These are phyloP conservation scores for Hemiprocne comata DNA, from an alignment of 2,113 vertebrate species.

Conservation along the genomic window DNA sequence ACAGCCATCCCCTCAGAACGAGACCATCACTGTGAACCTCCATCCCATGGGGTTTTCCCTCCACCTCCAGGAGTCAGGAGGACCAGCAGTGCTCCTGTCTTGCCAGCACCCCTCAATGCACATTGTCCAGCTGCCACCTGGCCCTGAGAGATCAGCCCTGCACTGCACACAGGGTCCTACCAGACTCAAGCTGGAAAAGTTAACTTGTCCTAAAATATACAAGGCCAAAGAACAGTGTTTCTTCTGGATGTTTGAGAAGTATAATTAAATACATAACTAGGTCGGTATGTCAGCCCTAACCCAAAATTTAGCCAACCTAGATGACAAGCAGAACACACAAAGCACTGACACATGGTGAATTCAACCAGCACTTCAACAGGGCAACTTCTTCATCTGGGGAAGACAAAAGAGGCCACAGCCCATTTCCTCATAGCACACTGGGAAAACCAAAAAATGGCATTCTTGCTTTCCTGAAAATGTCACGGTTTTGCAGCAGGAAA, in stretches of 20 bases:
- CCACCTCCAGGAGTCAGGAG: neutral
- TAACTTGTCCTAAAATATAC: neutral
- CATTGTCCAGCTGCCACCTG: fast-evolving
- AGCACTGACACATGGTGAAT: neutral
- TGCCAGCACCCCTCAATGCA: neutral
- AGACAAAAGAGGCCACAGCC: neutral
- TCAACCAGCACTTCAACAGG: constrained; percentile 34
- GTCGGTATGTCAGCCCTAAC: constrained; percentile 5
- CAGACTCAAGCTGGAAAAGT: neutral
- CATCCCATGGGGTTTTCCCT: neutral
- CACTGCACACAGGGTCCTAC: neutral
- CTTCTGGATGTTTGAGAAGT: neutral
- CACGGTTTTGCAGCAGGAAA: neutral
- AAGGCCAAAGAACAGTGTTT: neutral
- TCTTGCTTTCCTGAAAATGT: neutral
- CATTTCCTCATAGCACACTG: neutral
- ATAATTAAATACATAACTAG: constrained; percentile 49
- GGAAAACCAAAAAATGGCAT: neutral
- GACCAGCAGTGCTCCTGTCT: neutral
- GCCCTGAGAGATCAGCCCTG: neutral
- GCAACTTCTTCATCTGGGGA: constrained; percentile 31
- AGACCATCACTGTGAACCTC: neutral
- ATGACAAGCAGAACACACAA: neutral
- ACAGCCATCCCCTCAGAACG: neutral
- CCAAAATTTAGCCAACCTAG: neutral